Percentiles rank a stretch among this genome's conserved stretches.
phyloP scores from a whole-genome alignment of 1,140 invertebrate genomes.

The Ceratina japonica region DNA sequence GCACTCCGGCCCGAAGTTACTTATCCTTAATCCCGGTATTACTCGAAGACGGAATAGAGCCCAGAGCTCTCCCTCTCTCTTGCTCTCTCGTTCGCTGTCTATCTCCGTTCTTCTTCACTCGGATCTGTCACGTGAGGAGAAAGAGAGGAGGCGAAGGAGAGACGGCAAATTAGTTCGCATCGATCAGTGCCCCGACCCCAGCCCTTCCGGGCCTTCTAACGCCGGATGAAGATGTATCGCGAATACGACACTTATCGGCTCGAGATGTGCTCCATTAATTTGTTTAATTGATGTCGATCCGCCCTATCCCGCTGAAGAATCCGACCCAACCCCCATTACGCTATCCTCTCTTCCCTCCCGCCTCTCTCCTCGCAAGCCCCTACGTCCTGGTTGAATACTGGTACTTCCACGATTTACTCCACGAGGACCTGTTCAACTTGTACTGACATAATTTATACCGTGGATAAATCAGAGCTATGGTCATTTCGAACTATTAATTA shows the following conservation, averaged over 20 bases:
- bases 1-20: slow-evolving; percentile 48
- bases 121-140: slow-evolving; percentile 50
- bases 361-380: too few relatives aligned
- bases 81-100: too few relatives aligned
- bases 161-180: slow-evolving; percentile 63
- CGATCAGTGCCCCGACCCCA: slow-evolving; percentile 46
- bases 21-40: slow-evolving; percentile 64
- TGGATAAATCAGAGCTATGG: too few relatives aligned
- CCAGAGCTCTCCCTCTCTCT: background rate
- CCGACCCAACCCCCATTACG: too few relatives aligned
- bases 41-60: slow-evolving; percentile 61
- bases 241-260: slow-evolving; percentile 45
- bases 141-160: slow-evolving; percentile 20
- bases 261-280: slow-evolving; percentile 51
- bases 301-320: slow-evolving; percentile 8
- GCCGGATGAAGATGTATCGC: slow-evolving; percentile 54
- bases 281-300: slow-evolving; percentile 47
- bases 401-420: slow-evolving; percentile 15
- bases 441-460: too few relatives aligned
- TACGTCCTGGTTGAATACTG: background rate
- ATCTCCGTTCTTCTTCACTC: background rate
- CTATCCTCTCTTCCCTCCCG: too few relatives aligned
- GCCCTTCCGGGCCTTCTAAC: slow-evolving; percentile 9
- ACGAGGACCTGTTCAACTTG: background rate
- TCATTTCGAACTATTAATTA: too few relatives aligned